Base-by-base conservation (phyloP, 2,797 vertebrate species). In the Catamblyrhynchus diadema region DNA sequence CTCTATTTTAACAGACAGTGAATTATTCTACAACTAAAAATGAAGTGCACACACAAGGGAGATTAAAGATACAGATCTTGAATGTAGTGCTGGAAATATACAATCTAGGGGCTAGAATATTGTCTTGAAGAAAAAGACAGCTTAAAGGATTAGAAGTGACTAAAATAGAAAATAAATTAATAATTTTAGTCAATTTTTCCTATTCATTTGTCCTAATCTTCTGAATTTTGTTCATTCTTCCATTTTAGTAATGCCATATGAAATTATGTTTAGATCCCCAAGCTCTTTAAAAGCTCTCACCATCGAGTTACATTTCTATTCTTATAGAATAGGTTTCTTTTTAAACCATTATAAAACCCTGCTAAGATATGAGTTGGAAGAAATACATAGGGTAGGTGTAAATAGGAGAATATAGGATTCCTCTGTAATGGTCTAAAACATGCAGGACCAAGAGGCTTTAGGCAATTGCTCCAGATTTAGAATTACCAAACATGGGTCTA, bases 11-110 rank as follows among this genome's bases (percentile, higher is more conserved):
- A 67, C 14, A 65, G 17, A 61, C 14, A 48, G 15, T 7, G 30
- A 64, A 37, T 60, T 74, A 67, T 42, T 86, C 41, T 51, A 25
- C n/a, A 81, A 59, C 24, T 62, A 4, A 72, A 91, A 78, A 47
- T 21, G 5, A 86, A 83, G 12, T 1, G 0, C 2, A 6, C 21
- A 28, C 22, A 33, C 18, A 69, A n/a, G 0, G 4, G 22, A 77
- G 12, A 57, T 74, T 75, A 72, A 86, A 88, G n/a, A 53, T 16
- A 45, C 5, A 57, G 30, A 51, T 35, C 28, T 54, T 64, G 20
- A 18, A 74, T 16, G 5, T 25, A 83, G 35, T 12, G 42, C 35
- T 80, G 15, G n/a, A 83, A 93, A 81, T 23, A 45, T 54, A 11
- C 1, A 1, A 28, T 88, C 66, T 64, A 89, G 44, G 5, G 9